Evolutionary conservation across 2,888 invertebrate genomes (phyloP).

Genomic region (Xanthia icteritia): DNA sequence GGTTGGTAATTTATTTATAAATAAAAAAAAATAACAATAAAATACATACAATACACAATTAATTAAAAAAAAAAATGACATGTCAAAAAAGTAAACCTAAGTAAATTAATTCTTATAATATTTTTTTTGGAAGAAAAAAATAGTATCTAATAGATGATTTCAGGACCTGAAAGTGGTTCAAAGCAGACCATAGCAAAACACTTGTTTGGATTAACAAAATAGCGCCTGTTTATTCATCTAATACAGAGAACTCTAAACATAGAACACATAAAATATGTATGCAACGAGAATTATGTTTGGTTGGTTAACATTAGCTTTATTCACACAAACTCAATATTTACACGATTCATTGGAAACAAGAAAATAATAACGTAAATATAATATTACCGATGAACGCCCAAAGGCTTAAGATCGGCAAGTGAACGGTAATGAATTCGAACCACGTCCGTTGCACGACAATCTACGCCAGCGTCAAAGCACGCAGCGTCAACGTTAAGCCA

Average conservation of each 20-base stretch:
- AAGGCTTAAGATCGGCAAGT: neutral
- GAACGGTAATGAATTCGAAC: neutral
- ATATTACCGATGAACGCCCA: neutral
- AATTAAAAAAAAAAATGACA: neutral
- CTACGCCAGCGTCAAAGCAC: neutral
- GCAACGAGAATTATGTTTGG: conserved; percentile 53
- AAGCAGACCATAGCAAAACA: too few species aligned
- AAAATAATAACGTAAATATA: conserved; percentile 14
- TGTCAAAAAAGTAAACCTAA: neutral
- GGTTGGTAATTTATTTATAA: neutral
- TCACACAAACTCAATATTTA: conserved; percentile 34
- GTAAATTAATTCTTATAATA: neutral
- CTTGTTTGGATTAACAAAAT: neutral
- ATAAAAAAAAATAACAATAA: too few species aligned
- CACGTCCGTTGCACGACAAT: neutral
- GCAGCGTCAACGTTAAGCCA: neutral
- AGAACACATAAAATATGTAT: conserved; percentile 56
- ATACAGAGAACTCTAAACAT: conserved; percentile 39
- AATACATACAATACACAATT: too few species aligned
- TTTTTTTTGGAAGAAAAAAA: neutral
- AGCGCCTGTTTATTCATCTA: neutral
- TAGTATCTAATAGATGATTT: neutral
- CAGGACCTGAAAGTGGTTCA: neutral
- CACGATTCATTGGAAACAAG: conserved; percentile 27
- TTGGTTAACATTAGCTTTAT: conserved; percentile 42